A percentile compares a stretch with the other conserved stretches of the same genome.
Evolutionary conservation across 2,797 vertebrate species (phyloP).

Genomic region (Sebastes itinus): DNA sequence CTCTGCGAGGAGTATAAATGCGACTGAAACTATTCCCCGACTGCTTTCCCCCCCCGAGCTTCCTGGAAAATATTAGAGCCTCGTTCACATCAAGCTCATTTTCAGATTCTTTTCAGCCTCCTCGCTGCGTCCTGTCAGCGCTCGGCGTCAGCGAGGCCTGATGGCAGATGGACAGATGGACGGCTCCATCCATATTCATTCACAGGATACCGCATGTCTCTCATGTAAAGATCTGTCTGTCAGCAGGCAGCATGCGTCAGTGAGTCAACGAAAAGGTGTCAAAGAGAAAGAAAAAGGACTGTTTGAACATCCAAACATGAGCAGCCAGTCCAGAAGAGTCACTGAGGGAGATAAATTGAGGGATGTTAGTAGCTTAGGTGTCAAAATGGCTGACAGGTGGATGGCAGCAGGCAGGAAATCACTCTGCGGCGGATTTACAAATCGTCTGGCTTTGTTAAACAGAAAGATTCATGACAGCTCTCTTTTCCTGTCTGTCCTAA

Average conservation of each 20-base stretch:
- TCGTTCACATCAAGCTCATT: slow-evolving; percentile 46
- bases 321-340: slow-evolving; percentile 51
- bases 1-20: slow-evolving; percentile 7
- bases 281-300: slow-evolving; percentile 26
- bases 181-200: slow-evolving; percentile 76
- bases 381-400: slow-evolving; percentile 70
- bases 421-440: slow-evolving; percentile 56
- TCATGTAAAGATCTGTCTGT: slow-evolving; percentile 69
- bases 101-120: slow-evolving; percentile 39
- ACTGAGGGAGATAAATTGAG: slow-evolving; percentile 50
- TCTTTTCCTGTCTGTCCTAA: background rate
- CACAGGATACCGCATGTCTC: slow-evolving; percentile 61
- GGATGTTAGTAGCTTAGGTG: slow-evolving; percentile 64
- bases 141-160: slow-evolving; percentile 43
- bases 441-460: slow-evolving; percentile 54
- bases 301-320: slow-evolving; percentile 59
- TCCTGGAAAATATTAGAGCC: slow-evolving; percentile 12
- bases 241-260: slow-evolving; percentile 64
- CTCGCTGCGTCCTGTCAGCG: slow-evolving; percentile 36
- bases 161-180: slow-evolving; percentile 73
- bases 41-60: slow-evolving; percentile 7
- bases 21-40: background rate
- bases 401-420: slow-evolving; percentile 63
- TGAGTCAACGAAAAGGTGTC: slow-evolving; percentile 66
- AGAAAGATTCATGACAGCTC: slow-evolving; percentile 41